Base-by-base conservation (phyloP, 2,113 vertebrate species). In the Gila orcuttii region DNA sequence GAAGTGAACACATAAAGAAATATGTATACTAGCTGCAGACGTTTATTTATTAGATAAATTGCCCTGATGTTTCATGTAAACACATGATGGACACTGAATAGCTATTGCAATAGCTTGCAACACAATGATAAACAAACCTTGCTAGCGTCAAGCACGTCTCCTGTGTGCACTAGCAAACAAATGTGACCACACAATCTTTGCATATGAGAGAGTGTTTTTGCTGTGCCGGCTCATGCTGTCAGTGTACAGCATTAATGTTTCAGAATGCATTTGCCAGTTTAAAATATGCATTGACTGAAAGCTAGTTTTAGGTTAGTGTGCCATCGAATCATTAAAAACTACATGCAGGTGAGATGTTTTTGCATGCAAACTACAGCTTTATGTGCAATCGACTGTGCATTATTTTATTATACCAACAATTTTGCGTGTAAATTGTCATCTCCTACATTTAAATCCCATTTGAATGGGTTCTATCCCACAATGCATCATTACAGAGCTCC, bases 211-310 rank as follows among this genome's bases (percentile, higher is more conserved):
- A 13, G 66, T 57, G 66, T 73, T n/a, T 57, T 71, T 83, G 64
- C 69, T 45, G 68, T 76, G 59, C 60, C 3, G 11, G 78, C 57
- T 79, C 76, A 79, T 50, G 50, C 28, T 83, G 25, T 42, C 60
- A 39, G n/a, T 69, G 21, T 36, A 59, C 6, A 73, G 0, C 36
- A 64, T 86, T 11, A 76, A 73, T 86, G 73, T 52, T 82, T 74
- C n/a, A 39, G 42, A 45, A 19, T 33, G 33, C 81, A 84, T 47
- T 86, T 28, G n/a, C n/a, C 42, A 55, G 55, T 66, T 15, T 82
- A 55, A 86, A 82, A 76, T 86, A 66, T 86, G 85, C 71, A 86
- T 86, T 21, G 39, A n/a, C 57, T 39, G 59, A 60, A 15, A 19
- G 9, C 19, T 86, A 25, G 42, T 57, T 84, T 75, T 68, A 69